Conservation (phyloP, 2,113 vertebrate species). For the Columba janthina region DNA sequence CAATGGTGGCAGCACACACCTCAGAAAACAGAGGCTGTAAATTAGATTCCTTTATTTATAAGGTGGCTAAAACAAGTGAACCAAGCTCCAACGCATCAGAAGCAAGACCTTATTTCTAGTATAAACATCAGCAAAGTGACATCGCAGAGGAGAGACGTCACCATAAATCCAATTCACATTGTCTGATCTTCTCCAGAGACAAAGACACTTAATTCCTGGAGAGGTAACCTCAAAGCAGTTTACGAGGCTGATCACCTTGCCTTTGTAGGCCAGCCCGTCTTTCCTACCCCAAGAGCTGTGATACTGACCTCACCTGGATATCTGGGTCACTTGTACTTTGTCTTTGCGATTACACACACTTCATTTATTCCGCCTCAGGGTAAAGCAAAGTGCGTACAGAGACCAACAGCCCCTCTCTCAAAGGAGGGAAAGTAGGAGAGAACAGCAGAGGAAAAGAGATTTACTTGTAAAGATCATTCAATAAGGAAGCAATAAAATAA, state of each 20-base stretch:
- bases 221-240: conserved; percentile 17
- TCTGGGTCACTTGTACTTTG: background rate
- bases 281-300: background rate
- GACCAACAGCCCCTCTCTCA: background rate
- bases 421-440: background rate
- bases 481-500: background rate
- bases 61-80: background rate
- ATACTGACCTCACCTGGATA: background rate
- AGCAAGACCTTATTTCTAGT: background rate
- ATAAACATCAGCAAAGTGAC: background rate
- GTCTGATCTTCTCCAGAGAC: conserved; percentile 45
- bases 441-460: background rate
- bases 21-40: background rate
- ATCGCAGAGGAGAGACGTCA: background rate
- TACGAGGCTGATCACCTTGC: background rate
- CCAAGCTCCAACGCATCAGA: background rate
- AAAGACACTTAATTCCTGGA: background rate
- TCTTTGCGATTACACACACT: background rate
- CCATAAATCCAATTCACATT: background rate
- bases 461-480: background rate
- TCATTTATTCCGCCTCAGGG: accelerated
- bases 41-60: background rate
- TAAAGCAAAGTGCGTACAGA: background rate
- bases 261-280: background rate
- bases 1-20: background rate